Evolutionary conservation across 35 echinoderm and acorn worm species (phyloP), one percentile per base, ranked within the genome.

Genomic region (Acanthaster planci): DNA sequence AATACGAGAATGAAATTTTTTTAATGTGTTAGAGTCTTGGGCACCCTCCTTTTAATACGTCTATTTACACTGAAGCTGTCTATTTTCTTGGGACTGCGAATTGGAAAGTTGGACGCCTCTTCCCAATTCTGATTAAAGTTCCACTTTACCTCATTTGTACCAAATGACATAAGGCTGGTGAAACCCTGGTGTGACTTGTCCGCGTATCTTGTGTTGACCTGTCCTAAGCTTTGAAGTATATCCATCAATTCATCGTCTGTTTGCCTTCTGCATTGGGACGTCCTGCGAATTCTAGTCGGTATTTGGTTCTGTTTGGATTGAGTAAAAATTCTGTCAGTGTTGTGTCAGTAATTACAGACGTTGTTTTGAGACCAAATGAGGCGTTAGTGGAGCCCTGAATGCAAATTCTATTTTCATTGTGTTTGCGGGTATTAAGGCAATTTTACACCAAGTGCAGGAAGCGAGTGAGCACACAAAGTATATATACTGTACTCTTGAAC

Each of bases 171-270:
- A 1, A 72, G 64, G 30, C 64, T 72, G 9, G 64, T 72, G 64
- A 72, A 72, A 12, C 64, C 64, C 26, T 72, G 64, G 14, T 72
- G 23, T 26, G 29, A 31, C 8, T 72, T 30, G 34, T 72, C 64
- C 18, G 34, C 26, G 26, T 72, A 72, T 72, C 64, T 72, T 10
- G 64, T 72, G 9, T 72, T 72, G 34, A 35, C 23, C 2, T 34
- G 26, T 10, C 64, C 64, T 1, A 72, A 4, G 34, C 30, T 72
- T 72, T 72, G 64, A 31, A 72, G 64, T 35, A 72, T 4, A 14
- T 26, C 26, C 64, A 34, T 72, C 64, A 72, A 16, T 72, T 72
- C 64, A 31, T 72, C 64, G 26, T 29, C 64, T 72, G 64, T 72
- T 9, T 72, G 23, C 2, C 64, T 19, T 15, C 15, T 26, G 2